Conservation (phyloP, 2,888 invertebrate genomes). For the Timandra comae region DNA sequence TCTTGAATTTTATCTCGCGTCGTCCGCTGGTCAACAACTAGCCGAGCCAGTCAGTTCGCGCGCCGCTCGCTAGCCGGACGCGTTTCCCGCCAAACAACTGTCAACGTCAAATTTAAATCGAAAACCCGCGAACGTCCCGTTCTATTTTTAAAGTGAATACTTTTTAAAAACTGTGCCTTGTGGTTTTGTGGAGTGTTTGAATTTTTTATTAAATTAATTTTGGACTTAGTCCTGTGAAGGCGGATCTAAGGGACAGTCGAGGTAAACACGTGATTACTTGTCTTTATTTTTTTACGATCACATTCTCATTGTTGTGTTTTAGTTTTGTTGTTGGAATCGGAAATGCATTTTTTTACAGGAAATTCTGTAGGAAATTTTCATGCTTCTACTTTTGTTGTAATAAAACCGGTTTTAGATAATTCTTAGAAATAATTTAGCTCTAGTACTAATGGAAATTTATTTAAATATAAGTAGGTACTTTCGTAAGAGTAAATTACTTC, state of each 20-base stretch:
- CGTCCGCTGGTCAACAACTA: slow-evolving; percentile 26
- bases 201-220: slow-evolving; percentile 9
- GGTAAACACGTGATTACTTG: slow-evolving; percentile 43
- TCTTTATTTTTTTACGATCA: slow-evolving; percentile 36
- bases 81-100: slow-evolving; percentile 31
- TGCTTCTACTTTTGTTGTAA: no score
- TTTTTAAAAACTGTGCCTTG: slow-evolving; percentile 26
- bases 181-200: slow-evolving; percentile 36
- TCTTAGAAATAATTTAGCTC: no score
- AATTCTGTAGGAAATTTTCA: no score
- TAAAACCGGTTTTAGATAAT: no score
- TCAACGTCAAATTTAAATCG: slow-evolving; percentile 24
- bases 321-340: not conserved
- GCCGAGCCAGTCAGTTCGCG: slow-evolving; percentile 45
- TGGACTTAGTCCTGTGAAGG: slow-evolving; percentile 8
- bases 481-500: no score
- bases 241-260: slow-evolving; percentile 36
- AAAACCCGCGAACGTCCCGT: slow-evolving; percentile 29
- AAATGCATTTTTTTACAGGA: not conserved
- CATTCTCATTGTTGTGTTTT: slow-evolving; percentile 27
- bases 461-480: no score
- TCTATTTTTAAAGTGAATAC: slow-evolving; percentile 28
- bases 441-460: no score
- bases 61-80: slow-evolving; percentile 37
- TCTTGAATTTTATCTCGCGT: slow-evolving; percentile 30